Evolutionary conservation across 2,888 invertebrate genomes (phyloP).

Genomic region (Geophilus truncorum): DNA sequence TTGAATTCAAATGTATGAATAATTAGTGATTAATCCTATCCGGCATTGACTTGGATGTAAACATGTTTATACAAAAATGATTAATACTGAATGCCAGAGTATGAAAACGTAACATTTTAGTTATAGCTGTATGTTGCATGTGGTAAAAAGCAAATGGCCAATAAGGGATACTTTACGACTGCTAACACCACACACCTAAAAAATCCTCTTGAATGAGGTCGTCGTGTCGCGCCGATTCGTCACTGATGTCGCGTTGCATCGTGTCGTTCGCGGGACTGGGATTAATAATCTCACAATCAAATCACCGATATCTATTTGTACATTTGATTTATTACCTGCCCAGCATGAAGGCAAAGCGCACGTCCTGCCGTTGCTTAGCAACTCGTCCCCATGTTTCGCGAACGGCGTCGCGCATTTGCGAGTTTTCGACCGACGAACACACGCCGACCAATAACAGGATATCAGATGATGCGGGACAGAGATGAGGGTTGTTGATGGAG

Average conservation of each 20-base stretch:
- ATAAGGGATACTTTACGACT: too few relatives aligned
- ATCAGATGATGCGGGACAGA: not conserved
- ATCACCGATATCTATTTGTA: not conserved
- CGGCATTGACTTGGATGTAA: too few relatives aligned
- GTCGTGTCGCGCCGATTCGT: conserved; percentile 38
- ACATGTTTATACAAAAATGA: too few relatives aligned
- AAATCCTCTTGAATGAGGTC: conserved; percentile 50
- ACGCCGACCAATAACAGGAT: conserved; percentile 29
- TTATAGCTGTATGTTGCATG: too few relatives aligned
- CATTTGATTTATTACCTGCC: conserved; percentile 33
- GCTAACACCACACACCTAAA: too few relatives aligned
- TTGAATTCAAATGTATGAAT: too few relatives aligned
- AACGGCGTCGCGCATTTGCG: conserved; percentile 40
- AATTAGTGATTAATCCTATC: too few relatives aligned
- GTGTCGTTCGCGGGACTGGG: conserved; percentile 1
- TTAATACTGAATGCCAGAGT: too few relatives aligned
- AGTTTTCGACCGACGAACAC: not conserved
- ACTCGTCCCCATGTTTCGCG: conserved; percentile 43
- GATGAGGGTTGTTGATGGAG: conserved; percentile 22
- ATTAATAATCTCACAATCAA: not conserved
- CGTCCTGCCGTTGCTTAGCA: conserved; percentile 40
- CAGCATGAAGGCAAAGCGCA: conserved; percentile 36
- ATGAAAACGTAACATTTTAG: too few relatives aligned
- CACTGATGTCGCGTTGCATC: conserved; percentile 30
- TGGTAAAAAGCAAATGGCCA: too few relatives aligned